Percentiles rank a stretch among this genome's conserved stretches.
phyloP scores from a whole-genome alignment of 2,888 invertebrate species.

The Erebia palarica region DNA sequence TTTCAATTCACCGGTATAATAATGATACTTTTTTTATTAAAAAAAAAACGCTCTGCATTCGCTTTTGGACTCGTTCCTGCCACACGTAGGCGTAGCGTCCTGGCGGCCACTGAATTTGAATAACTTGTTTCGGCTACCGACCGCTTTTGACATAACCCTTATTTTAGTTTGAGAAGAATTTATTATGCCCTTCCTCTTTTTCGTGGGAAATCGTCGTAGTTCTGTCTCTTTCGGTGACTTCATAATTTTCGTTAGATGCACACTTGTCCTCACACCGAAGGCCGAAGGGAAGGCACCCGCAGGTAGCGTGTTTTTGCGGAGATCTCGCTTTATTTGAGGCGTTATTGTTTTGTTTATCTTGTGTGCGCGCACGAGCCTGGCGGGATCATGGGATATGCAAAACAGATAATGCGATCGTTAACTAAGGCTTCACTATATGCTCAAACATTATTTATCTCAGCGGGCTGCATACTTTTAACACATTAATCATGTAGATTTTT shows the following conservation, averaged over 20 bases:
- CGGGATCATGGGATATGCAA: conserved; percentile 41
- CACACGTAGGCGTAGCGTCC: conserved; percentile 59
- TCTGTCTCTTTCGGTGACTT: conserved; percentile 57
- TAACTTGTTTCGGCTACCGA: conserved; percentile 76
- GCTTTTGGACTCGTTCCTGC: conserved; percentile 42
- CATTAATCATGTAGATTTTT: conserved; percentile 21
- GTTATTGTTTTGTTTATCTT: conserved; percentile 60
- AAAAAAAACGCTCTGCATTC: conserved; percentile 45
- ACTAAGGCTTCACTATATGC: conserved; percentile 25
- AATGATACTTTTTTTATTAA: conserved; percentile 45
- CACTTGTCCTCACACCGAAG: conserved; percentile 53
- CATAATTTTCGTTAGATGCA: conserved; percentile 53
- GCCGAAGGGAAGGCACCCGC: conserved; percentile 49
- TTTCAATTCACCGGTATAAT: conserved; percentile 53
- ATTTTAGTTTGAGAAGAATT: conserved; percentile 52
- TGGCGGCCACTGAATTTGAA: conserved; percentile 69
- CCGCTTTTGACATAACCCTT: conserved; percentile 71
- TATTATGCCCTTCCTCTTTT: conserved; percentile 54
- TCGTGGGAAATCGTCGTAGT: conserved; percentile 47
- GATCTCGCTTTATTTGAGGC: conserved; percentile 64
- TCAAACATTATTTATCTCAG: conserved; percentile 26
- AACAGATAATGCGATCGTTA: conserved; percentile 38
- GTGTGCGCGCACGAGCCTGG: conserved; percentile 57
- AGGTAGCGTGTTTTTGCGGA: conserved; percentile 76
- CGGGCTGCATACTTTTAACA: conserved; percentile 8